Evolutionary conservation across 2,888 invertebrate species (phyloP).

Genomic region (Ischnura elegans): DNA sequence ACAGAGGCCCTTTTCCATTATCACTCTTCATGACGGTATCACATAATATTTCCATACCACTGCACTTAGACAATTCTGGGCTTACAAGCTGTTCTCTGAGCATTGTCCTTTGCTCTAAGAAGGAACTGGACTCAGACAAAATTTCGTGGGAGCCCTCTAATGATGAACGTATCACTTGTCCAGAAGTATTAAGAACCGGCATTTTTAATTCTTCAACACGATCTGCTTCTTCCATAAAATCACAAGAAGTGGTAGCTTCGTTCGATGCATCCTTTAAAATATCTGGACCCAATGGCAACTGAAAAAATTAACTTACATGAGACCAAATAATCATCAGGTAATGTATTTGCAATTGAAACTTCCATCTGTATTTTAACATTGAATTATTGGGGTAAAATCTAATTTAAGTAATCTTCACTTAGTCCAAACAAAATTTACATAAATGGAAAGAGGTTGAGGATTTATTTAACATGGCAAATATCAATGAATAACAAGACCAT

Average conservation of each 20-base stretch:
- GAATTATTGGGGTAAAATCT: too few species aligned
- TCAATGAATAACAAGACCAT: too few species aligned
- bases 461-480: too few species aligned
- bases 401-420: too few species aligned
- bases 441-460: too few species aligned
- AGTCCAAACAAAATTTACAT: too few species aligned
- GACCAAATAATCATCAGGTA: background rate
- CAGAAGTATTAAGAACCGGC: background rate
- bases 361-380: too few species aligned
- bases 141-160: background rate
- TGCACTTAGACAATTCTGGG: slow-evolving; percentile 1
- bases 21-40: background rate
- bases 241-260: slow-evolving; percentile 43
- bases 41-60: slow-evolving; percentile 26
- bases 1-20: background rate
- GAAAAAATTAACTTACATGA: background rate
- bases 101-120: slow-evolving; percentile 14
- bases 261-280: background rate
- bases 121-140: background rate
- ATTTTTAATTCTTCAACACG: background rate
- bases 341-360: too few species aligned
- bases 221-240: slow-evolving; percentile 43
- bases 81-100: background rate
- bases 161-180: background rate
- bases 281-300: slow-evolving; percentile 29